Base-by-base conservation (phyloP, 2,113 vertebrate species). In the Lagopus muta region DNA sequence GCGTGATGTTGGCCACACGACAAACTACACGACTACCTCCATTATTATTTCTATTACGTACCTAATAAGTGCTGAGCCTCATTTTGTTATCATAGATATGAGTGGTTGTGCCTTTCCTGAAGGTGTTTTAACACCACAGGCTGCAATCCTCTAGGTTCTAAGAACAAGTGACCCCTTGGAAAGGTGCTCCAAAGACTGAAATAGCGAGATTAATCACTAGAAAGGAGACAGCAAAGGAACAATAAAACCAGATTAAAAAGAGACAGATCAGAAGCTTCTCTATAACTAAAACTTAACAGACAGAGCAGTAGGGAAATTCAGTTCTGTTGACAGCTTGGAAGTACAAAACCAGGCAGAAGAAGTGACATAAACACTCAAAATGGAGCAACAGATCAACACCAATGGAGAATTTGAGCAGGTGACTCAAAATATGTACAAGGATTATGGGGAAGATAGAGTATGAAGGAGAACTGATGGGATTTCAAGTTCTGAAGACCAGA, bases 181-280 rank as follows among this genome's bases (percentile, higher is more conserved):
- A 94, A 81, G 38, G 64, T 55, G 82, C 64, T 88, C 85, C 2
- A 0, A 82, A 86, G 69, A 64, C 67, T 90, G 62, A 83, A 94
- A 90, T 38, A 71, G 69, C 20, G 50, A 91, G 85, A 93, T 93
- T 91, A 88, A 94, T 88, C 81, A 84, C 77, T 38, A 45, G 57
- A 79, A 91, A 69, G 71, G 52, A 94, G 34, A 90, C 30, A 80
- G 36, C 54, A 83, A 85, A 94, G 48, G 55, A 93, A 90, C 69
- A 90, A 90, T 67, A 90, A 88, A 94, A 74, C 25, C 57, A 90
- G 72, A 95, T 83, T 88, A 71, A 93, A 73, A 84, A 65, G 43
- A 77, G 24, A 86, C 15, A 81, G 47, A 91, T 54, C 38, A 75
- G 77, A 82, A 92, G 62, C 32, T 82, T 79, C 40, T 80, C 54